phyloP scores from a whole-genome alignment of 1,140 invertebrate species.

The Stegodyphus dumicola region DNA sequence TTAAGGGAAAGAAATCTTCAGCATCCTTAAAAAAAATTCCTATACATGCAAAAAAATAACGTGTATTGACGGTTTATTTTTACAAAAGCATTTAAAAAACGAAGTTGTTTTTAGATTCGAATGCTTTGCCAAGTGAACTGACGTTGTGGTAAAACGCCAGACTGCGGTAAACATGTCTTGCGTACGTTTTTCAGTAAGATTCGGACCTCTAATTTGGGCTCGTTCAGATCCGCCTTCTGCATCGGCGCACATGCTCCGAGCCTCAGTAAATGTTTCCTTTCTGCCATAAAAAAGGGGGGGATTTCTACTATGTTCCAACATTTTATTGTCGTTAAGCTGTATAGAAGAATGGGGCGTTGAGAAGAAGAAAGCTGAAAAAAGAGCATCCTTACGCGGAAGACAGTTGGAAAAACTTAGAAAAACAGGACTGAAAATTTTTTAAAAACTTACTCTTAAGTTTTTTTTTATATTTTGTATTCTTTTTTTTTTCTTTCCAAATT shows the following conservation, averaged over 20 bases:
- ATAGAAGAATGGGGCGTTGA: constrained; percentile 2
- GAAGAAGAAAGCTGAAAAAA: background rate
- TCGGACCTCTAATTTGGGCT: constrained; percentile 32
- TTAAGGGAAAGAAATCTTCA: background rate
- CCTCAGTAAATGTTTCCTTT: background rate
- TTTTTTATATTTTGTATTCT: background rate
- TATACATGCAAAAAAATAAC: constrained; percentile 53
- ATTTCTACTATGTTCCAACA: constrained; percentile 15
- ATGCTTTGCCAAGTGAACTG: constrained; percentile 16
- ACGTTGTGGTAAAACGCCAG: constrained; percentile 12
- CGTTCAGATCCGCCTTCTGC: constrained; percentile 25
- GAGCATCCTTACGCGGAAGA: background rate
- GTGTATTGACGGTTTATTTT: constrained; percentile 60
- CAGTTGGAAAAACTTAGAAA: background rate
- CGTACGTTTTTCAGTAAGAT: constrained; percentile 20
- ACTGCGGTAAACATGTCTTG: background rate
- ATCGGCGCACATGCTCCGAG: constrained; percentile 4
- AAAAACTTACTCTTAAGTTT: background rate
- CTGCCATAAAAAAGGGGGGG: constrained; percentile 3
- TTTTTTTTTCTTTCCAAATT: background rate
- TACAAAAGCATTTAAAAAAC: constrained; percentile 23
- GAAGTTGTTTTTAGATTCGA: constrained; percentile 37
- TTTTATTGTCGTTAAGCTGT: constrained; percentile 49
- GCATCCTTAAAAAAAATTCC: constrained; percentile 4
- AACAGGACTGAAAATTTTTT: background rate